Evolutionary conservation across 2,888 invertebrate genomes (phyloP).

Genomic region (Polyploca ridens): DNA sequence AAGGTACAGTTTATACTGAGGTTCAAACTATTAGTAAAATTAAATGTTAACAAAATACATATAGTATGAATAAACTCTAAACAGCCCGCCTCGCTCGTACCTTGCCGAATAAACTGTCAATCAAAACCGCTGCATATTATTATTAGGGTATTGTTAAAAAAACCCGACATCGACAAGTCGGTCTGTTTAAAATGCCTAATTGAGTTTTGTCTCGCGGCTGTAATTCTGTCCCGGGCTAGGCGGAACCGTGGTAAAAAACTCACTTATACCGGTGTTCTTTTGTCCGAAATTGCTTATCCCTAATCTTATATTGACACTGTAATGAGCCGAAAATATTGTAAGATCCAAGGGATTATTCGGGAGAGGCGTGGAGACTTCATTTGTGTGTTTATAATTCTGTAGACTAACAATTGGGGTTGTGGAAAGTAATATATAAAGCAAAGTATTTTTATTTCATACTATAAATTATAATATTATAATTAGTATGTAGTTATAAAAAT

Average conservation of each 20-base stretch:
- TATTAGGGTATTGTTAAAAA: slow-evolving; percentile 64
- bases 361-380: slow-evolving; percentile 48
- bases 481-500: no score
- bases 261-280: slow-evolving; percentile 64
- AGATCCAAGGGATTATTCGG: slow-evolving; percentile 46
- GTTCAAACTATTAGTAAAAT: no score
- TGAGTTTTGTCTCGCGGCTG: slow-evolving; percentile 72
- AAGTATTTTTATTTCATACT: no score
- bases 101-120: slow-evolving; percentile 63
- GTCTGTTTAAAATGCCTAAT: slow-evolving; percentile 45
- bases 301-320: slow-evolving; percentile 84
- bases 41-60: slow-evolving; percentile 26
- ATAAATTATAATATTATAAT: no score
- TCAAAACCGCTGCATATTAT: slow-evolving; percentile 74
- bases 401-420: no score
- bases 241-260: slow-evolving; percentile 63
- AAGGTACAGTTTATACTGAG: no score
- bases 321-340: slow-evolving; percentile 82
- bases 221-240: slow-evolving; percentile 65
- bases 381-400: not conserved
- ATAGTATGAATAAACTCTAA: slow-evolving; percentile 9
- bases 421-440: no score
- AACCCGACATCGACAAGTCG: slow-evolving; percentile 57
- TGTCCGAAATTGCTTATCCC: slow-evolving; percentile 78
- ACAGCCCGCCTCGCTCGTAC: slow-evolving; percentile 29